These are phyloP conservation scores for Ceuthmochares aereus DNA, from an alignment of 2,113 vertebrate species.

Conservation along the genomic window DNA sequence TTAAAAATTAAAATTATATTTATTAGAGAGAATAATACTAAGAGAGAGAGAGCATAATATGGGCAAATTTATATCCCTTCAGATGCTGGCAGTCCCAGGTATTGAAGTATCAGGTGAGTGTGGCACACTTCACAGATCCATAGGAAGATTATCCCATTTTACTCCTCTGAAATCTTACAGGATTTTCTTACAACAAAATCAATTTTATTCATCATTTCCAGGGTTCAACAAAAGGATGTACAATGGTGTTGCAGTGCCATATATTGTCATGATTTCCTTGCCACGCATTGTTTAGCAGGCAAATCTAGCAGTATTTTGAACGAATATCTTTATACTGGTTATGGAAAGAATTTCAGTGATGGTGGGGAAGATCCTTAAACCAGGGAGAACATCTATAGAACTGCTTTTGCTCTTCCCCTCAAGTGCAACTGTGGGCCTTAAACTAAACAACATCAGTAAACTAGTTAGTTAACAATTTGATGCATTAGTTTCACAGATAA, in stretches of 20 bases:
- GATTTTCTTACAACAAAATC: background rate
- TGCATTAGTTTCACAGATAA: background rate
- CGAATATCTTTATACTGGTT: background rate
- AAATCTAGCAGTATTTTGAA: background rate
- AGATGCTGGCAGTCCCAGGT: background rate
- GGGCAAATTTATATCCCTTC: background rate
- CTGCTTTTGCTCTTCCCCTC: background rate
- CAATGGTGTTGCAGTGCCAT: background rate
- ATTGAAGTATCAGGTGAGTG: background rate
- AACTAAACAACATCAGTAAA: background rate
- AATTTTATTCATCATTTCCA: background rate
- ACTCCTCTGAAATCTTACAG: background rate
- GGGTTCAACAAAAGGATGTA: background rate
- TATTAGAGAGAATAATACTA: background rate
- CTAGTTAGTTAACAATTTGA: background rate
- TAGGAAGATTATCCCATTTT: background rate
- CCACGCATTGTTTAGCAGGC: background rate
- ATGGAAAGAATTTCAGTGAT: background rate
- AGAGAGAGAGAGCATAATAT: background rate
- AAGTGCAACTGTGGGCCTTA: background rate
- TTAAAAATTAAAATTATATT: background rate
- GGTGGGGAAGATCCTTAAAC: background rate
- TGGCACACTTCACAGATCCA: background rate
- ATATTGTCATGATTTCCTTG: background rate
- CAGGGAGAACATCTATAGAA: background rate